These are phyloP conservation scores for Nasonia oneida DNA, from an alignment of 2,888 invertebrate species.

Conservation along the genomic window DNA sequence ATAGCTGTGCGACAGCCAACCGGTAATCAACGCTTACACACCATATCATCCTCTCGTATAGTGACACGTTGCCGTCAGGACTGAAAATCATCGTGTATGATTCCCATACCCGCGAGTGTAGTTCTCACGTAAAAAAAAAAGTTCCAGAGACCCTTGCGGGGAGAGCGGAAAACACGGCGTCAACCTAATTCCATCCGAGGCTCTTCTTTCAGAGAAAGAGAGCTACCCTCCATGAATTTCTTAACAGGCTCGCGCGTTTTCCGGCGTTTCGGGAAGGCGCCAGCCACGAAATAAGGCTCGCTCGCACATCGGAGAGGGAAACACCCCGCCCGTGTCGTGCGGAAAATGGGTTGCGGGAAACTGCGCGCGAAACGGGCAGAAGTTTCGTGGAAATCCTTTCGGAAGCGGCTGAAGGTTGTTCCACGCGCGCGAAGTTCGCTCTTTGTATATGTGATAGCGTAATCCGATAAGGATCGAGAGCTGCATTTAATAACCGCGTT, in stretches of 20 bases:
- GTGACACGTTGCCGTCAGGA: too few relatives aligned
- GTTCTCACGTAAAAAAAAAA: background rate
- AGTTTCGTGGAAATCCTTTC: slow-evolving; percentile 5
- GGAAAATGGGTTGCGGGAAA: background rate
- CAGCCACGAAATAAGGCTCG: background rate
- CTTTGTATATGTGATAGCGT: background rate
- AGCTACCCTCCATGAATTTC: background rate
- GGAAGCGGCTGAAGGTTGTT: background rate
- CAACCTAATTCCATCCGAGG: background rate
- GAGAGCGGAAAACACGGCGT: background rate
- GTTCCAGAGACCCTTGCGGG: background rate
- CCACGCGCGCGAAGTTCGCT: background rate
- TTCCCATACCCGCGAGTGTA: too few relatives aligned
- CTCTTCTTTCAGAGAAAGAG: background rate
- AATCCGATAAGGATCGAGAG: background rate
- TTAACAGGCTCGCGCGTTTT: background rate
- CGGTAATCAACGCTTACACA: slow-evolving; percentile 5
- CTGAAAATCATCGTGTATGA: background rate
- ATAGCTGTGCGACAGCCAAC: background rate
- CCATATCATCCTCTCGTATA: background rate
- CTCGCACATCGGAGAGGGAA: background rate
- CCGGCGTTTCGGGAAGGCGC: background rate
- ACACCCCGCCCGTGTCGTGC: background rate
- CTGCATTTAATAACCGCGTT: background rate
- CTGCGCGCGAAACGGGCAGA: background rate